Conservation (phyloP, 2,797 vertebrate genomes). For the Dermochelys coriacea region DNA sequence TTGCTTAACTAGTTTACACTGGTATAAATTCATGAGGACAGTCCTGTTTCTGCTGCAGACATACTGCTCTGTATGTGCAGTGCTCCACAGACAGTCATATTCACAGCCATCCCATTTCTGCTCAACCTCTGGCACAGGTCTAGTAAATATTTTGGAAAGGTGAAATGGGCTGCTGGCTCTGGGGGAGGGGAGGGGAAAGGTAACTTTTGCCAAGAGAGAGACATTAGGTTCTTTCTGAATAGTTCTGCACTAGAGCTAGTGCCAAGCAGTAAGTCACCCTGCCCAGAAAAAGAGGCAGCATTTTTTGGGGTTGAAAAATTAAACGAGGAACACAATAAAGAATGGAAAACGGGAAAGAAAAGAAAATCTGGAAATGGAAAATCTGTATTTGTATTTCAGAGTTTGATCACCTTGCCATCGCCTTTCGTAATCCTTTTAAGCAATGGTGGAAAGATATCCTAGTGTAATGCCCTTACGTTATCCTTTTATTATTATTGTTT, state of each 20-base stretch:
- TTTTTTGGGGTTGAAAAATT: background rate
- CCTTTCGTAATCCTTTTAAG: background rate
- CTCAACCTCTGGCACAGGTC: background rate
- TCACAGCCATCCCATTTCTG: background rate
- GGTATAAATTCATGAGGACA: background rate
- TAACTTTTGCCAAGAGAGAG: background rate
- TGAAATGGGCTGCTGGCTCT: background rate
- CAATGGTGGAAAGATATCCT: background rate
- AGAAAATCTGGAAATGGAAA: background rate
- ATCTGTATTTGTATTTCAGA: background rate
- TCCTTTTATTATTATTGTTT: background rate
- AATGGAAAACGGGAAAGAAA: background rate
- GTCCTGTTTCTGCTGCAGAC: background rate
- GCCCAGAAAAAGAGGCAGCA: background rate
- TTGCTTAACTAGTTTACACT: background rate
- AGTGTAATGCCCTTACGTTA: background rate
- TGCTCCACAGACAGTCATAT: background rate
- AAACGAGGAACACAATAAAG: background rate
- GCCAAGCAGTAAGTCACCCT: background rate
- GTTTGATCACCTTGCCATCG: fast-evolving
- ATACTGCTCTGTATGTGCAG: background rate
- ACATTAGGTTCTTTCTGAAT: background rate
- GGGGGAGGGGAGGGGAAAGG: background rate
- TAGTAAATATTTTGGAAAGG: background rate
- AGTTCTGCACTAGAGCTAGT: background rate